A percentile compares a stretch with the other conserved stretches of the same genome.
Evolutionary conservation across 2,888 invertebrate genomes (phyloP).

Genomic region (Linnaemya vulpina): DNA sequence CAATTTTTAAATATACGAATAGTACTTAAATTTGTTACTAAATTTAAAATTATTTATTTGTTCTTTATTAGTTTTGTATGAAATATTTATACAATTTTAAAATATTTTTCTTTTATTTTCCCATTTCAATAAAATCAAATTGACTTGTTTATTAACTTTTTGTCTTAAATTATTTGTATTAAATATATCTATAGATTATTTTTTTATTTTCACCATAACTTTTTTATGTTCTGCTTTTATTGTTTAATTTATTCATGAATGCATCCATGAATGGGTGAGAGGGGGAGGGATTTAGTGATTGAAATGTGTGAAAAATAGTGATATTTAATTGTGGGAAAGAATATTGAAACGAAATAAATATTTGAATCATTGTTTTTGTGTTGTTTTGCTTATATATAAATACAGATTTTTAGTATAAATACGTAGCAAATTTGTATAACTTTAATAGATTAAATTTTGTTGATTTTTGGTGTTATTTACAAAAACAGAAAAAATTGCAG

Average conservation of each 20-base stretch:
- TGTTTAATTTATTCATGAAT: constrained; percentile 20
- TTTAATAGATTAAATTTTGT: constrained; percentile 50
- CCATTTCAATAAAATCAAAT: constrained; percentile 61
- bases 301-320: constrained; percentile 35
- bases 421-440: constrained; percentile 47
- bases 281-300: constrained; percentile 28
- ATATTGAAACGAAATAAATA: constrained; percentile 52
- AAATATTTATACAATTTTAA: constrained; percentile 59
- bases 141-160: constrained; percentile 63
- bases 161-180: constrained; percentile 28
- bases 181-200: too few species aligned
- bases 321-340: constrained; percentile 7
- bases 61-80: constrained; percentile 3
- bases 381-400: constrained; percentile 70
- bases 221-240: constrained; percentile 27
- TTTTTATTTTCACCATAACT: constrained; percentile 15
- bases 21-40: constrained; percentile 43
- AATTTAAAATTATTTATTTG: constrained; percentile 25
- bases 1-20: constrained; percentile 22
- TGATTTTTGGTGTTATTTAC: constrained; percentile 61
- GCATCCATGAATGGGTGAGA: background rate
- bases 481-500: constrained; percentile 44
- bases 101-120: constrained; percentile 46
- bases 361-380: constrained; percentile 18
- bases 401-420: constrained; percentile 53